Base-by-base conservation (phyloP, 2,797 vertebrate genomes). In the Serranus cabrilla region DNA sequence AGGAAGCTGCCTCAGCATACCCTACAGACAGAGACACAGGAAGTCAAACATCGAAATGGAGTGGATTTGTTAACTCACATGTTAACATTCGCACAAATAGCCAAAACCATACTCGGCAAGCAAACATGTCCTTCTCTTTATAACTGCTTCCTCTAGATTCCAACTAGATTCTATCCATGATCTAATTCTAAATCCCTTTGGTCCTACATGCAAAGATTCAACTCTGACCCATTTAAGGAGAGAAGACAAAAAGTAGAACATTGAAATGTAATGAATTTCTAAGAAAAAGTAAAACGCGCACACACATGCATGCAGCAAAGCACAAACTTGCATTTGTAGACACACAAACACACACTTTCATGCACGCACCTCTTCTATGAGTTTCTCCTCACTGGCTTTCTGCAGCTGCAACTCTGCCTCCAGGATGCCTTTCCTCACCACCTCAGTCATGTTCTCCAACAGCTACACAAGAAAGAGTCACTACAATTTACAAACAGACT, bases 391-490 rank as follows among this genome's bases (percentile, higher is more conserved):
- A 2, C 92, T 98, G 49, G 97, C 97, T 89, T 95, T 97, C 79
- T 96, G 96, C 43, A 99, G 95, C 85, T 99, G 96, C 37, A 93
- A 90, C 62, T 99, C 97, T 4, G 98, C 98, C 89, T 99, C 98
- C 90, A 95, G 93, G 81, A 99, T 99, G 39, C 98, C 98, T 91
- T 96, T 98, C 87, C 96, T 96, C 80, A 99, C 97, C 37, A 99
- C 96, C 85, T 99, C 98, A 0, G 97, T 98, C 98, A 99, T 99
- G 91, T 99, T 99, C 90, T 99, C 98, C 89, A 99, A 80, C 21
- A 99, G 91, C 98, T 99, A 18, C 63, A 66, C 17, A 84, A 72
- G 47, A 13, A 76, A 11, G 0, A 75, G 71, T 51, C 11, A 74
- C 4, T 25, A 11, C 2, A 11, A 13, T 46, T 76, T 5, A 45